Evolutionary conservation across 2,797 vertebrate species (phyloP), one percentile per base, ranked within the genome.

Genomic region (Meda fulgida): DNA sequence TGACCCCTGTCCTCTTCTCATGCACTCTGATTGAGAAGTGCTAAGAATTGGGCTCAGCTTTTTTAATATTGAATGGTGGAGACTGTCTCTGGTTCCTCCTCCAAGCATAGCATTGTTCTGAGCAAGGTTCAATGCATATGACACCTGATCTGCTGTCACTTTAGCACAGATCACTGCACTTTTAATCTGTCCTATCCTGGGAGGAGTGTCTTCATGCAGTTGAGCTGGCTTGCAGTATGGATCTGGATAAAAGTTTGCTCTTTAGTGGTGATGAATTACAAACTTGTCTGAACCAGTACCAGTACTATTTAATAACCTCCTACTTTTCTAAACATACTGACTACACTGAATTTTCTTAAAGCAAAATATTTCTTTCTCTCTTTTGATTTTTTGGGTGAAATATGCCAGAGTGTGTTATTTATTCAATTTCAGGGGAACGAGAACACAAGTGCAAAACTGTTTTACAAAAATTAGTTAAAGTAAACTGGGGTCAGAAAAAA

Each of bases 101-200:
- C 83, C 91, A 92, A 89, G 87, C 77, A 9, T 53, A 76, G 89
- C 89, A 91, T 94, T 94, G 93, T 94, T 89, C 72, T 40, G 84
- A 78, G 60, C 84, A 78, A 89, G 87, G 89, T 86, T 86, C 75
- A 60, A 63, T 69, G 87, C 77, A 86, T 91, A 92, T 89, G 93
- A 94, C 89, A 95, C 91, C 77, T 80, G 91, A 94, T 91, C 92
- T 90, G 91, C 91, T 92, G 93, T 92, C 92, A 90, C 90, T 87
- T 80, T 82, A 89, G 46, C 84, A 80, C 21, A 87, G 91, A 93
- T 94, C 93, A 91, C 86, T 90, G 93, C 84, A 70, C 86, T 14
- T 83, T 89, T 92, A 71, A 91, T 92, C 89, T 90, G 87, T 80
- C 65, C 78, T 83, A 40, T 90, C 80, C 86, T 75, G 66, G 80